Conservation (phyloP, 2,888 invertebrate genomes). For the Aporophyla lueneburgensis region DNA sequence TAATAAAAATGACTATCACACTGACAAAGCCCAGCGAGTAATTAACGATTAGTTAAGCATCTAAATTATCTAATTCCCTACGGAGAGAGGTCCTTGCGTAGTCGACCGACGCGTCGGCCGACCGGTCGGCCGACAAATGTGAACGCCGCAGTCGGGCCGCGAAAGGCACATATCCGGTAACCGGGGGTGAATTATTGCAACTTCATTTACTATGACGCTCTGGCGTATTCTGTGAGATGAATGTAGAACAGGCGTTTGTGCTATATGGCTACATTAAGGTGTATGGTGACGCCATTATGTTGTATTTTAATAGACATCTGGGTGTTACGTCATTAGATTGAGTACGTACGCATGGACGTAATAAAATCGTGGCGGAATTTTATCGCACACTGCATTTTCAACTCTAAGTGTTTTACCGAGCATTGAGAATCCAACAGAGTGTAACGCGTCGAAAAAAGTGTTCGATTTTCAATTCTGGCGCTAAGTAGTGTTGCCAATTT, state of each 20-base stretch:
- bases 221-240: constrained; percentile 77
- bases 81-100: constrained; percentile 55
- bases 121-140: constrained; percentile 45
- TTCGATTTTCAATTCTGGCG: too few relatives aligned
- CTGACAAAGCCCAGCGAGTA: constrained; percentile 61
- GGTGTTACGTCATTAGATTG: constrained; percentile 8
- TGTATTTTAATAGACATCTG: constrained; percentile 29
- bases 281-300: constrained; percentile 46
- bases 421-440: too few relatives aligned
- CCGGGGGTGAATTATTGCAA: constrained; percentile 83
- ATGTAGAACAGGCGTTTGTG: constrained; percentile 75
- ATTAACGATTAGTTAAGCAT: constrained; percentile 70
- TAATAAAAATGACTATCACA: constrained; percentile 51
- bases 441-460: too few relatives aligned
- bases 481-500: too few relatives aligned
- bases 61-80: constrained; percentile 68
- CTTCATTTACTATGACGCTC: constrained; percentile 82
- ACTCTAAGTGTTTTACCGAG: too few relatives aligned
- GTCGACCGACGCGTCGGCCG: constrained; percentile 28
- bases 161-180: constrained; percentile 79
- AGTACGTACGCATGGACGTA: background rate
- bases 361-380: too few relatives aligned
- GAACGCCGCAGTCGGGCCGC: constrained; percentile 59
- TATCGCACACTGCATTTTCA: too few relatives aligned
- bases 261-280: constrained; percentile 28